Percentiles rank a stretch among this genome's conserved stretches.
Conservation (phyloP, 2,888 invertebrate genomes). For the Automeris io region DNA sequence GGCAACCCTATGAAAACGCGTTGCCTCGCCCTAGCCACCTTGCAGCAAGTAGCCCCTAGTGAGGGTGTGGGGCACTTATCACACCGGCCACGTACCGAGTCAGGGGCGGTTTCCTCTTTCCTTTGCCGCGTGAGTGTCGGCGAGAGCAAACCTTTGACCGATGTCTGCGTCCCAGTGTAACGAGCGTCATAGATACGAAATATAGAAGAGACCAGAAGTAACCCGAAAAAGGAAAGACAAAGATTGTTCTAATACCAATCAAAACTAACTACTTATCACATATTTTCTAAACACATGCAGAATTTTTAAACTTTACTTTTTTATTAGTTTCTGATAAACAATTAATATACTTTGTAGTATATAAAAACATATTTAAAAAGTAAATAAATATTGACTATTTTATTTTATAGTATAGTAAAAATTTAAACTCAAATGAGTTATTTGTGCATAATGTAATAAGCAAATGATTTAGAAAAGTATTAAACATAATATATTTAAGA, state of each 20-base stretch:
- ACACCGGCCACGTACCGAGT: constrained; percentile 55
- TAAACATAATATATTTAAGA: no score
- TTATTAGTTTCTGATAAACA: no score
- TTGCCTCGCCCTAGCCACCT: background rate
- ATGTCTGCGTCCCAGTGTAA: constrained; percentile 53
- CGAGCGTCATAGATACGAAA: constrained; percentile 27
- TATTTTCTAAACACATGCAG: background rate
- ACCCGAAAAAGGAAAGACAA: constrained; percentile 5
- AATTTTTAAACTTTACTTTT: no score
- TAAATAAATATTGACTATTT: no score
- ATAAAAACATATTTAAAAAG: no score
- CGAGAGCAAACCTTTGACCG: constrained; percentile 62
- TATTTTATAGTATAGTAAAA: no score
- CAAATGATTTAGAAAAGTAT: no score
- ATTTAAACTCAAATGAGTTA: no score
- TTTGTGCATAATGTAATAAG: no score
- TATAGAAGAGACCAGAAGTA: constrained; percentile 20
- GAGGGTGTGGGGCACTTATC: constrained; percentile 20
- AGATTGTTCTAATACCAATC: background rate
- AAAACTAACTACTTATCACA: background rate
- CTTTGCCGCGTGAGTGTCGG: constrained; percentile 56
- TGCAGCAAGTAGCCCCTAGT: no score
- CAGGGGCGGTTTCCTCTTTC: constrained; percentile 36
- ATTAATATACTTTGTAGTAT: no score
- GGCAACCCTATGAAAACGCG: no score